These are phyloP conservation scores for Pediacus dermestoides DNA, from an alignment of 2,888 invertebrate genomes.

Conservation along the genomic window DNA sequence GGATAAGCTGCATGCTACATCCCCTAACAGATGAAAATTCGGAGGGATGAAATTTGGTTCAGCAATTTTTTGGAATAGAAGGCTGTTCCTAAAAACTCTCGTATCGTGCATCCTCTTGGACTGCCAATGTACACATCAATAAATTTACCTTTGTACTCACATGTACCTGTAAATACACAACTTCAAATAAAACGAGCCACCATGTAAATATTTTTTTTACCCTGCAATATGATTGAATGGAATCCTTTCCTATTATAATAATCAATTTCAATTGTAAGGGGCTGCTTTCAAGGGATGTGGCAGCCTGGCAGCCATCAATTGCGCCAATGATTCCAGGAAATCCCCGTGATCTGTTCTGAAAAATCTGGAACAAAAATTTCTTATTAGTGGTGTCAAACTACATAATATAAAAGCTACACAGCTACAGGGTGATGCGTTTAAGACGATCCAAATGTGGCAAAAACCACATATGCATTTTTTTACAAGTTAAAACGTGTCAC, in stretches of 20 bases:
- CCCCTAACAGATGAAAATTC: conserved; percentile 12
- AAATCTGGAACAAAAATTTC: conserved; percentile 7
- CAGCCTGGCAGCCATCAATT: conserved; percentile 14
- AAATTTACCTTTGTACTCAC: conserved; percentile 5
- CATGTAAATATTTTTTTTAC: conserved; percentile 1
- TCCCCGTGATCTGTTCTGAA: conserved; percentile 8
- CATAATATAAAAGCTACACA: too few species aligned
- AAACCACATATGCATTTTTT: too few species aligned
- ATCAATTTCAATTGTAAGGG: conserved; percentile 9
- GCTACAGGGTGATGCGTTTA: too few species aligned
- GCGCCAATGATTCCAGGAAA: conserved; percentile 15
- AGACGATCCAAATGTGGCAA: too few species aligned
- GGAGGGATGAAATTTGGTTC: conserved; percentile 1
- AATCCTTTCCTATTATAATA: conserved; percentile 15
- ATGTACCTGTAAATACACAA: conserved; percentile 1
- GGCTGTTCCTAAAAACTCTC: conserved; percentile 12
- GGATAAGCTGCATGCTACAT: conserved; percentile 15
- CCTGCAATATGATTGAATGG: conserved; percentile 14
- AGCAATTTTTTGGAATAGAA: conserved; percentile 1
- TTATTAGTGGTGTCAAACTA: too few species aligned
- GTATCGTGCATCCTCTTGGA: conserved; percentile 15
- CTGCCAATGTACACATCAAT: conserved; percentile 7
- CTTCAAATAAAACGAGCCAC: too few species aligned
- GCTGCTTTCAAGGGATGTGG: conserved; percentile 13
- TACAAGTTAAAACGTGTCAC: too few species aligned